Evolutionary conservation across 64 coral and sea anemone genomes (phyloP).

Genomic region (Stylophora pistillata): DNA sequence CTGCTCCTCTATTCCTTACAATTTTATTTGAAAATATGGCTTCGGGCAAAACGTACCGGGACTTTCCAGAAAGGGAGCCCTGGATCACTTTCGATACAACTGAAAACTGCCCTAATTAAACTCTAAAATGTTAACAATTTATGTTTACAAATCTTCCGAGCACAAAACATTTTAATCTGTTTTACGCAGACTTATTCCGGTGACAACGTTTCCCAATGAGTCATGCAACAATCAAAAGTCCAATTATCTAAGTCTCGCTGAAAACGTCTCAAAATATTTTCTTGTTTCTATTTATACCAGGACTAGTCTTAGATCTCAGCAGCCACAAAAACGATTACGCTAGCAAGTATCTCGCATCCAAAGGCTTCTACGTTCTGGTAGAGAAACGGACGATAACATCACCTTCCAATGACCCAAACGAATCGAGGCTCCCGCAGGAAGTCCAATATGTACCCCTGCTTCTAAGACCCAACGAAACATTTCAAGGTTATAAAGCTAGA

Average conservation of each 20-base stretch:
- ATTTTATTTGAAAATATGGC: no score
- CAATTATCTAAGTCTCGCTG: no score
- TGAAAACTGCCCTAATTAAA: no score
- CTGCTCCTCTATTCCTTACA: no score
- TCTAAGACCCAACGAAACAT: conserved; percentile 62
- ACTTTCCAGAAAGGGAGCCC: no score
- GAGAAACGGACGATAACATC: conserved; percentile 54
- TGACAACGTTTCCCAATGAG: background rate
- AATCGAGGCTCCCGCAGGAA: conserved; percentile 34
- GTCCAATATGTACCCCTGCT: conserved; percentile 77
- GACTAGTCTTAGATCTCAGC: conserved; percentile 82
- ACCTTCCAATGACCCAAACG: conserved; percentile 31
- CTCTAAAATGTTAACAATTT: no score
- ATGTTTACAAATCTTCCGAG: no score
- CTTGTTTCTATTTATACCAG: background rate
- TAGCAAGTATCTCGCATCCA: conserved; percentile 73
- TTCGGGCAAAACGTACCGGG: no score
- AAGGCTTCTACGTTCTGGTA: conserved; percentile 82
- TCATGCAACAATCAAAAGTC: no score
- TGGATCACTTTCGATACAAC: no score
- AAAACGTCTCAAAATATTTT: background rate
- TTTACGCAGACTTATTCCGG: no score
- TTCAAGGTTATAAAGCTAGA: conserved; percentile 58
- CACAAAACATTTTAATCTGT: no score
- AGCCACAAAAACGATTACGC: conserved; percentile 70